Evolutionary conservation across 1,140 invertebrate species (phyloP).

Genomic region (Lutraria rhynchaena): DNA sequence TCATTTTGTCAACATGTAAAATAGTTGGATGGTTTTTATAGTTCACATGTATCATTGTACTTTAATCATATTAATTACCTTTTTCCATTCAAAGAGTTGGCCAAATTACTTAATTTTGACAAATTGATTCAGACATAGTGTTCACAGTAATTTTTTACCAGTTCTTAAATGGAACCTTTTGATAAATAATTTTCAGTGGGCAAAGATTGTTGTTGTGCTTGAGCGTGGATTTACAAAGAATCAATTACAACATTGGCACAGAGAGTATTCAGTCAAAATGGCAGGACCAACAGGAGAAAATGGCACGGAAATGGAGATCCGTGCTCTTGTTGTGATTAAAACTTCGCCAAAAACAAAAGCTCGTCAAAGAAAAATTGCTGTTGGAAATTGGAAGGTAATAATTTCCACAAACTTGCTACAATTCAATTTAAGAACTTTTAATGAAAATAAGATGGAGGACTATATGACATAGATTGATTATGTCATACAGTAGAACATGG

Average conservation of each 20-base stretch:
- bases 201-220: slow-evolving; percentile 97
- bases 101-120: neutral
- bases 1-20: too few relatives aligned
- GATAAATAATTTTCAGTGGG: slow-evolving; percentile 88
- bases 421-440: too few relatives aligned
- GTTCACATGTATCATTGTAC: too few relatives aligned
- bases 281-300: slow-evolving; percentile 86
- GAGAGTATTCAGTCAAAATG: slow-evolving; percentile 97
- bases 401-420: neutral
- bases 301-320: slow-evolving; percentile 77
- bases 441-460: too few relatives aligned
- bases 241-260: slow-evolving; percentile 93
- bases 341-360: slow-evolving; percentile 97
- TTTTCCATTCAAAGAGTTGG: too few relatives aligned
- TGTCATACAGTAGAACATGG: too few relatives aligned
- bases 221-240: slow-evolving; percentile 95
- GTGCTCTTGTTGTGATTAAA: slow-evolving; percentile 99
- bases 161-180: too few relatives aligned
- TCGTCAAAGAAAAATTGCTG: slow-evolving; percentile 97
- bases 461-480: too few relatives aligned
- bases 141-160: too few relatives aligned
- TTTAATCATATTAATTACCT: too few relatives aligned
- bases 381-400: slow-evolving; percentile 96
- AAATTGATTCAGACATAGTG: too few relatives aligned
- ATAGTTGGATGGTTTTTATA: too few relatives aligned